Evolutionary conservation across 2,113 vertebrate genomes (phyloP).

Genomic region (Lonchura striata): DNA sequence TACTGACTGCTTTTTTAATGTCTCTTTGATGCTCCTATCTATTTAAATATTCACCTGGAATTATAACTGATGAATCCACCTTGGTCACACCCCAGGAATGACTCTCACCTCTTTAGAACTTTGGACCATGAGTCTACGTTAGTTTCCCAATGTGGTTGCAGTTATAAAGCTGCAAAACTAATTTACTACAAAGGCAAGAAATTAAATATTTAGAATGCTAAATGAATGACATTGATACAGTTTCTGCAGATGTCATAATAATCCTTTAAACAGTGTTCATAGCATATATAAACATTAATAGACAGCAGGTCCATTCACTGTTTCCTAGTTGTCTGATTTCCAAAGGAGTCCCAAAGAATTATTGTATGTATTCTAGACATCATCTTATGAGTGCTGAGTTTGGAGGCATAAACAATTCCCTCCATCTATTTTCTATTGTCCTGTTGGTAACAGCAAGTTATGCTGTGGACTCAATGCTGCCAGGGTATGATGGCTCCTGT

Average conservation of each 20-base stretch:
- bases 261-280: background rate
- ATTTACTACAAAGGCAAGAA: background rate
- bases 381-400: background rate
- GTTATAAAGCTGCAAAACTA: background rate
- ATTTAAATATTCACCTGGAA: background rate
- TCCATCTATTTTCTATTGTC: background rate
- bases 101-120: background rate
- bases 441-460: fast-evolving
- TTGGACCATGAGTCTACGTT: background rate
- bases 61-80: background rate
- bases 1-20: background rate
- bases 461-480: background rate
- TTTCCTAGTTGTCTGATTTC: background rate
- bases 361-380: background rate
- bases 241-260: background rate
- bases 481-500: background rate
- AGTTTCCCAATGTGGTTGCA: background rate
- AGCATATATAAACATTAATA: background rate
- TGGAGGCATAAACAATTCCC: background rate
- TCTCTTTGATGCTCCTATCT: background rate
- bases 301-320: background rate
- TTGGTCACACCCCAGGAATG: background rate
- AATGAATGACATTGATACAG: background rate
- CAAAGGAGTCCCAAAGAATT: background rate
- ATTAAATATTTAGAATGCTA: background rate